Percentiles rank a stretch among this genome's conserved stretches.
Evolutionary conservation across 2,888 invertebrate genomes (phyloP).

Genomic region (Amphipoea lucens): DNA sequence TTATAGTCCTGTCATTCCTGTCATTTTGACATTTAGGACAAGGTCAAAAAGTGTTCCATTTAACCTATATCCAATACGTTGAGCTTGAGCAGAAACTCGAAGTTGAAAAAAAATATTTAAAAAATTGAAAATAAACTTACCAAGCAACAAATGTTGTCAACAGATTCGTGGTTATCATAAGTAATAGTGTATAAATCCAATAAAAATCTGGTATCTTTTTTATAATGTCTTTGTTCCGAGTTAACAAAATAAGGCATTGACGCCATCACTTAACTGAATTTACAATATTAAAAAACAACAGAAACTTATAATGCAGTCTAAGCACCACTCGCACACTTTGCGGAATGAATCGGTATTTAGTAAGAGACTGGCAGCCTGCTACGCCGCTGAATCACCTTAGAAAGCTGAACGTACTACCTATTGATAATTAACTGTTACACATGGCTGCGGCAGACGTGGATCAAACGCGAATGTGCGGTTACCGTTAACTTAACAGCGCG

Average conservation of each 20-base stretch:
- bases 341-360: constrained; percentile 71
- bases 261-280: constrained; percentile 80
- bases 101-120: constrained; percentile 15
- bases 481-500: constrained; percentile 84
- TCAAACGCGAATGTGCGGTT: constrained; percentile 81
- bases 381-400: constrained; percentile 87
- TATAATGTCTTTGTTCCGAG: constrained; percentile 93
- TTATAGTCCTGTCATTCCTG: constrained; percentile 74
- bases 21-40: constrained; percentile 88
- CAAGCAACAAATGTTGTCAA: constrained; percentile 92
- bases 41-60: constrained; percentile 82
- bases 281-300: constrained; percentile 54
- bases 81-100: constrained; percentile 25
- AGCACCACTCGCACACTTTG: constrained; percentile 73
- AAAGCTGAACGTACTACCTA: constrained; percentile 83
- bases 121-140: constrained; percentile 85
- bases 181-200: constrained; percentile 96
- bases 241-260: constrained; percentile 89
- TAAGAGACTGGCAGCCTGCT: constrained; percentile 81
- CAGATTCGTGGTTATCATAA: constrained; percentile 95
- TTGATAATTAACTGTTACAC: constrained; percentile 87
- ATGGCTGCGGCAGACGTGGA: constrained; percentile 85
- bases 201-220: constrained; percentile 96
- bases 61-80: constrained; percentile 56
- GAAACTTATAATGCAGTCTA: constrained; percentile 60